These are phyloP conservation scores for Nibea albiflora DNA, from an alignment of 2,113 vertebrate species.

Conservation along the genomic window DNA sequence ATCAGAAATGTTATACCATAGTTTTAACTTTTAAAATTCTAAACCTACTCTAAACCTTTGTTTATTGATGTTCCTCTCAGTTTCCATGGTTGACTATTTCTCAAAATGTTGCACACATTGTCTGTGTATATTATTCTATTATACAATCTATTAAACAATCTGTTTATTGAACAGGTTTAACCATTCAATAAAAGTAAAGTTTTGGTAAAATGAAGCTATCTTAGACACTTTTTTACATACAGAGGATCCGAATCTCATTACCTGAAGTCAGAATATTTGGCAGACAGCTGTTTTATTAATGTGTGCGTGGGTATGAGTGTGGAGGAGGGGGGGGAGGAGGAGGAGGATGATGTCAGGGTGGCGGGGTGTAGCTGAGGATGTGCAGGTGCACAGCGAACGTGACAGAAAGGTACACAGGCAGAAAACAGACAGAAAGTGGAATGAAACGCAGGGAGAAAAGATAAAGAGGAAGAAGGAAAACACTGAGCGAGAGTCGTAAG, in stretches of 20 bases:
- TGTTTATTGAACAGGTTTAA: conserved; percentile 22
- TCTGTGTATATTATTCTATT: background rate
- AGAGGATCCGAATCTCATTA: conserved; percentile 55
- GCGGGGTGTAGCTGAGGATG: conserved; percentile 51
- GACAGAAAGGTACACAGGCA: conserved; percentile 67
- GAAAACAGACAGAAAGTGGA: conserved; percentile 57
- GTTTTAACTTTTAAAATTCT: background rate
- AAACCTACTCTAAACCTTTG: background rate
- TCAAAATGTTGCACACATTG: background rate
- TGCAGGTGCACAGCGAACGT: conserved; percentile 65
- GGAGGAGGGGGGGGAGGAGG: conserved; percentile 19
- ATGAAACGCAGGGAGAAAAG: conserved; percentile 63
- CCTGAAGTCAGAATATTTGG: conserved; percentile 50
- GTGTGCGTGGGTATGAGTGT: conserved; percentile 34
- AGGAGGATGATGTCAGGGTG: conserved; percentile 28
- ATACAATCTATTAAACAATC: background rate
- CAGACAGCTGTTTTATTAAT: conserved; percentile 70
- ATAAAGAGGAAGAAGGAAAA: conserved; percentile 76
- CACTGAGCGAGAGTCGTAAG: conserved; percentile 60
- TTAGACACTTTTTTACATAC: conserved; percentile 29
- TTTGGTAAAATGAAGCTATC: conserved; percentile 3
- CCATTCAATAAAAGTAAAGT: background rate
- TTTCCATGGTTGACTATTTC: background rate
- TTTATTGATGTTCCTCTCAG: no score
- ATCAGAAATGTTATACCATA: background rate